Percentiles rank a stretch among this genome's conserved stretches.
Evolutionary conservation across 2,113 vertebrate species (phyloP).

Genomic region (Hemichromis elongatus): DNA sequence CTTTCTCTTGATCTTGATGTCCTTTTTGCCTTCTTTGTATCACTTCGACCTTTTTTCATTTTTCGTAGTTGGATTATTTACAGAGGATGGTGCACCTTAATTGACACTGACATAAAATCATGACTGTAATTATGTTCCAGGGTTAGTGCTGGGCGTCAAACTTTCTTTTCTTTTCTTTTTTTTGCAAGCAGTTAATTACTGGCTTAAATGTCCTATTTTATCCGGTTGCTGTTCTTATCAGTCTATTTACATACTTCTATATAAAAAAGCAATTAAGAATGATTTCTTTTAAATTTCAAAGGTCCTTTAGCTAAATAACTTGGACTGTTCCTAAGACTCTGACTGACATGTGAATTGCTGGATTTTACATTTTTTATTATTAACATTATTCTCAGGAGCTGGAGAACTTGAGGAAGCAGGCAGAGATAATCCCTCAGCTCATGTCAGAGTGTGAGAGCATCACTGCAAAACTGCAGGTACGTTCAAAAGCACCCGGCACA

Average conservation of each 20-base stretch:
- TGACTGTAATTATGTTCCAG: neutral
- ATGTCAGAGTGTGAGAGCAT: constrained; percentile 90
- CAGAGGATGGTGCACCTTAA: neutral
- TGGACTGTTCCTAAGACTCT: neutral
- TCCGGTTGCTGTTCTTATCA: neutral
- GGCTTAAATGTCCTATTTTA: neutral
- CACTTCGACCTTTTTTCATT: neutral
- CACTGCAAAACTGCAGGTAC: constrained; percentile 88
- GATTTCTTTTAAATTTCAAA: neutral
- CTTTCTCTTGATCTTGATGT: neutral
- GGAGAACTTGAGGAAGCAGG: constrained; percentile 91
- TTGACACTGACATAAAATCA: neutral
- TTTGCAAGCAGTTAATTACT: neutral
- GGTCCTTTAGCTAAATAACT: neutral
- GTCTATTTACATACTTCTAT: neutral
- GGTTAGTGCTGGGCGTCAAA: neutral
- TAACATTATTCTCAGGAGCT: constrained; percentile 76
- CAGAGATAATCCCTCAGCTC: constrained; percentile 92
- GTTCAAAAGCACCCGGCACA: neutral
- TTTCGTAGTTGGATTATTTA: neutral
- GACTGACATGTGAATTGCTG: neutral
- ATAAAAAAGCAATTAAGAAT: neutral
- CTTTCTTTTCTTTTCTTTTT: neutral
- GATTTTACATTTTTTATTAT: neutral
- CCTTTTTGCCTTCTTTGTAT: neutral